These are phyloP conservation scores for Excalfactoria chinensis DNA, from an alignment of 2,113 vertebrate genomes.

Conservation along the genomic window DNA sequence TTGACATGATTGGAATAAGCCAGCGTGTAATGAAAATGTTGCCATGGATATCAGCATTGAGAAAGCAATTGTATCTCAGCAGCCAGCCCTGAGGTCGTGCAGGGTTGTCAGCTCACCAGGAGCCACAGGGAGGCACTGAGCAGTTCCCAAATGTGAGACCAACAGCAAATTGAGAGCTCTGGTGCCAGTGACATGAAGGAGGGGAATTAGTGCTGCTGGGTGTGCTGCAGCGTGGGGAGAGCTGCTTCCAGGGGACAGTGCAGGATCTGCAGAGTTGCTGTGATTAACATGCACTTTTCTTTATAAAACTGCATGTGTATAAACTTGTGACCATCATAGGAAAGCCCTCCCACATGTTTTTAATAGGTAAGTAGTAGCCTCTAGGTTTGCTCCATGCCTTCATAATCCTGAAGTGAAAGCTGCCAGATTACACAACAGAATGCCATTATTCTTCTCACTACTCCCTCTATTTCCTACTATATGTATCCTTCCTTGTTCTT, in stretches of 20 bases:
- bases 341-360: background rate
- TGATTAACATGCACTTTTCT: background rate
- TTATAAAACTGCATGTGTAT: background rate
- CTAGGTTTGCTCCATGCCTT: background rate
- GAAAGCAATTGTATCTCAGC: background rate
- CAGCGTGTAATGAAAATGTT: background rate
- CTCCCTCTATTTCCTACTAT: background rate
- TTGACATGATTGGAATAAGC: background rate
- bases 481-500: background rate
- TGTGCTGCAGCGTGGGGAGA: rapidly evolving
- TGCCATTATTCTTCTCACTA: background rate
- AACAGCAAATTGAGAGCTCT: background rate
- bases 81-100: rapidly evolving
- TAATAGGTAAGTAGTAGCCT: background rate
- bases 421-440: background rate
- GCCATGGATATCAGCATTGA: background rate
- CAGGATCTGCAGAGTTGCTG: background rate
- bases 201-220: background rate
- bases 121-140: background rate
- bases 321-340: background rate
- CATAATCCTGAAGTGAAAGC: background rate
- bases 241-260: background rate
- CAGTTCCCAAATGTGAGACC: background rate
- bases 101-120: background rate
- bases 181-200: rapidly evolving